Conservation (phyloP, 2,888 invertebrate species). For the Dryobotodes eremita region DNA sequence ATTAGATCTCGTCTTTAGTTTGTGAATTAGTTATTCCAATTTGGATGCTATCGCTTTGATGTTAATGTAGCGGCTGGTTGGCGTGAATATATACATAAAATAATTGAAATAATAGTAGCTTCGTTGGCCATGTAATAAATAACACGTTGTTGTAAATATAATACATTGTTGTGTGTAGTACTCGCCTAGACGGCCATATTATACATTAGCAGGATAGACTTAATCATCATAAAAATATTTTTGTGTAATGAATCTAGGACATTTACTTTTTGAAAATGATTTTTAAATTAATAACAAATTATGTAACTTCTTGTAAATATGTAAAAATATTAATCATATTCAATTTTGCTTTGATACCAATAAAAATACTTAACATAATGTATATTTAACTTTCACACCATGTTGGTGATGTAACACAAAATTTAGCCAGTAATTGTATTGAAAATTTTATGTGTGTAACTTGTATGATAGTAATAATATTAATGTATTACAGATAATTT, state of each 20-base stretch:
- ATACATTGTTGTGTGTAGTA: conserved; percentile 35
- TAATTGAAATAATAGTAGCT: conserved; percentile 4
- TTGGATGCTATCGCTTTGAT: no score
- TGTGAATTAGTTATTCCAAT: conserved; percentile 27
- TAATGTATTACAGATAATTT: conserved; percentile 60
- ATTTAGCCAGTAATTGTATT: conserved; percentile 34
- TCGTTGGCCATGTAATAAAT: conserved; percentile 3
- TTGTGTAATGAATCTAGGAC: conserved; percentile 11
- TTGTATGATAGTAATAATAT: conserved; percentile 50
- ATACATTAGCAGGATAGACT: not conserved
- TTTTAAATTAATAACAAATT: conserved; percentile 39
- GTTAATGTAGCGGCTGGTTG: no score
- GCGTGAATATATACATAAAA: not conserved
- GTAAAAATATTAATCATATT: conserved; percentile 50
- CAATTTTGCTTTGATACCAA: conserved; percentile 30
- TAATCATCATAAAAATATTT: not conserved
- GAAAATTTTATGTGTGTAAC: conserved; percentile 33
- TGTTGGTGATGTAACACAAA: no score
- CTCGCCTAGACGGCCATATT: conserved; percentile 45
- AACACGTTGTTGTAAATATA: conserved; percentile 54
- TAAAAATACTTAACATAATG: conserved; percentile 5
- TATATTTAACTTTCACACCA: no score
- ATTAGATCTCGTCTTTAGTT: conserved; percentile 25
- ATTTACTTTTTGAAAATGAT: conserved; percentile 20
- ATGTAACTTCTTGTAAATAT: conserved; percentile 56